A percentile compares a stretch with the other conserved stretches of the same genome.
Evolutionary conservation across 2,113 vertebrate species (phyloP).

Genomic region (Ramphastos sulfuratus): DNA sequence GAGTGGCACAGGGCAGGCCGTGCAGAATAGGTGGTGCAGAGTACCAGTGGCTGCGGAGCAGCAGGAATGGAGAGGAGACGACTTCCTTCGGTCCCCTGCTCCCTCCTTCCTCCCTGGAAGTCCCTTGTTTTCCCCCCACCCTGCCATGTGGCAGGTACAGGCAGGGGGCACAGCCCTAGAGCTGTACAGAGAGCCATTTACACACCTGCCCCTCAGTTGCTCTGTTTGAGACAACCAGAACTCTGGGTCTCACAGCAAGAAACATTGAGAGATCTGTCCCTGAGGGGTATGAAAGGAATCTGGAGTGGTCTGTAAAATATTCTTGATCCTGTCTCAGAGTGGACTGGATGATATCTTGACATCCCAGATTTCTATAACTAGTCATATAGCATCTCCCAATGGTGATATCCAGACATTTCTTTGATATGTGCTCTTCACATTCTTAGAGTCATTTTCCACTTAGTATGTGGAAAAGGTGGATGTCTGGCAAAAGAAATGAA

Average conservation of each 20-base stretch:
- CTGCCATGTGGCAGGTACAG: no score
- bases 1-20: no score
- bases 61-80: no score
- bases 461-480: background rate
- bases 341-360: background rate
- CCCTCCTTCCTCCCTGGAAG: no score
- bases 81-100: no score
- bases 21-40: no score
- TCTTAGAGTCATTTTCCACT: background rate
- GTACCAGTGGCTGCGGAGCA: no score
- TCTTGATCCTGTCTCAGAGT: background rate
- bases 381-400: background rate
- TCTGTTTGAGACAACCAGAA: no score
- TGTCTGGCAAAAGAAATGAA: background rate
- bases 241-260: background rate
- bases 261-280: background rate
- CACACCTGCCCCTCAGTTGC: no score
- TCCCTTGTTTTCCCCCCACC: no score
- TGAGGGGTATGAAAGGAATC: background rate
- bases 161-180: no score
- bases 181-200: no score
- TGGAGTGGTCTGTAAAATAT: background rate
- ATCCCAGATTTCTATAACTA: background rate
- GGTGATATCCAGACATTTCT: background rate
- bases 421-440: background rate